Percentiles rank a stretch among this genome's conserved stretches.
Conservation (phyloP, 1,140 invertebrate genomes). For the Sinella curviseta region DNA sequence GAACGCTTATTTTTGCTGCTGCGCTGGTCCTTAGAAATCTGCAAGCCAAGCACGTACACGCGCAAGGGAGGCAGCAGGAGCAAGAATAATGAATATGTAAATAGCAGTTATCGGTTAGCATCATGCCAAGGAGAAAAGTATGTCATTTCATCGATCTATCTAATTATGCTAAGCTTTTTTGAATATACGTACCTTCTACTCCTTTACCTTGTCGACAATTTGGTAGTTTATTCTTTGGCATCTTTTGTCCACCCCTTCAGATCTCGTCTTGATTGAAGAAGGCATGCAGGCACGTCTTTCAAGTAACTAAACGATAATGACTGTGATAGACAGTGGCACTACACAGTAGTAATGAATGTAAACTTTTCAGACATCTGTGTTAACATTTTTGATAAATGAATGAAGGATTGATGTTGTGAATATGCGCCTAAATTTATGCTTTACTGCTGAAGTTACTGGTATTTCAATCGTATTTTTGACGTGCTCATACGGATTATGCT, state of each 20-base stretch:
- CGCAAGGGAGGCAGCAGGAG: background rate
- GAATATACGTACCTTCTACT: background rate
- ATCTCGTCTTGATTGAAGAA: background rate
- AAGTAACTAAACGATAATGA: background rate
- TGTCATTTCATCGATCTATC: constrained; percentile 14
- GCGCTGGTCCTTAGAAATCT: background rate
- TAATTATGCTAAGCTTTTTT: background rate
- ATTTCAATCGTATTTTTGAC: background rate
- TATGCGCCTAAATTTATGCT: too few relatives aligned
- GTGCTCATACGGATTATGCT: background rate
- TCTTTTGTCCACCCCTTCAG: background rate
- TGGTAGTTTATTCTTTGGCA: background rate
- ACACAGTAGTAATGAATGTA: background rate
- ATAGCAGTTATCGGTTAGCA: background rate
- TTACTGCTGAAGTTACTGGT: too few relatives aligned
- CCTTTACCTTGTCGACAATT: constrained; percentile 5
- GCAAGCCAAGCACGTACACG: background rate
- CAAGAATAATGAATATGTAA: constrained; percentile 7
- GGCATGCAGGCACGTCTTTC: too few relatives aligned
- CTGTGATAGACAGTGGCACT: background rate
- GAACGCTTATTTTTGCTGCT: too few relatives aligned
- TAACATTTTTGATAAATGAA: too few relatives aligned
- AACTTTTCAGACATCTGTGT: too few relatives aligned
- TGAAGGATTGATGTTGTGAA: too few relatives aligned
- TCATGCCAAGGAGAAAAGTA: background rate